phyloP scores from a whole-genome alignment of 2,113 vertebrate species.

The Sebastes schlegelii region DNA sequence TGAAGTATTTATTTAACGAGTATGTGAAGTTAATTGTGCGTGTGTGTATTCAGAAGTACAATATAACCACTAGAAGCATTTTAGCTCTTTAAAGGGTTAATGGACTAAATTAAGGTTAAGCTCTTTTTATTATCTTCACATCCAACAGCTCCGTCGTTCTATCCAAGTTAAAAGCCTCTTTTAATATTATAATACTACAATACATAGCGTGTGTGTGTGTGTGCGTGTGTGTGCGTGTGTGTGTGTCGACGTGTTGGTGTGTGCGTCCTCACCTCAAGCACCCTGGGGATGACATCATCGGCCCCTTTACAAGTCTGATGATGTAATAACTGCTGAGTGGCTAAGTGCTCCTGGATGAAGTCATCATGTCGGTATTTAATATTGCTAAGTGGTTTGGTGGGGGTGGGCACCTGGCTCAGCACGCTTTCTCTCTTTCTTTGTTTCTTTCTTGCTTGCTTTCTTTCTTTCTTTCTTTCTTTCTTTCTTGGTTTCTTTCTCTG shows the following conservation, averaged over 20 bases:
- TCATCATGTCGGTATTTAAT: conserved; percentile 70
- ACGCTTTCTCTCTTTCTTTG: background rate
- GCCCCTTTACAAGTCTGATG: conserved; percentile 48
- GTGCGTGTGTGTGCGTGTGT: background rate
- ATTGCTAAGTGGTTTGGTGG: conserved; percentile 66
- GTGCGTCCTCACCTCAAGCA: background rate
- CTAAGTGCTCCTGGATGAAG: conserved; percentile 64
- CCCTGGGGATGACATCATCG: conserved; percentile 62
- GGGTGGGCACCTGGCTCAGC: conserved; percentile 47
- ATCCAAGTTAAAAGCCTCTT: background rate
- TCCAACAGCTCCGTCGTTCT: background rate
- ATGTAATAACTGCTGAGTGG: conserved; percentile 63
- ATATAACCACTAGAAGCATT: background rate
- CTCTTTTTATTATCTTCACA: background rate
- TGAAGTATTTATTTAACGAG: conserved; percentile 53
- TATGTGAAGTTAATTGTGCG: background rate
- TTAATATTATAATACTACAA: background rate
- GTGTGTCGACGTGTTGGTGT: background rate
- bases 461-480: too few relatives aligned
- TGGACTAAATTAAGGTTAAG: background rate
- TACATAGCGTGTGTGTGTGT: background rate
- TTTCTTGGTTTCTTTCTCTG: too few relatives aligned
- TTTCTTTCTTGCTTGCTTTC: background rate
- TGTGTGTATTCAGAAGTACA: background rate
- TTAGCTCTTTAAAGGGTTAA: background rate